Evolutionary conservation across 2,888 invertebrate genomes (phyloP).

Genomic region (Dromius quadrimaculatus): DNA sequence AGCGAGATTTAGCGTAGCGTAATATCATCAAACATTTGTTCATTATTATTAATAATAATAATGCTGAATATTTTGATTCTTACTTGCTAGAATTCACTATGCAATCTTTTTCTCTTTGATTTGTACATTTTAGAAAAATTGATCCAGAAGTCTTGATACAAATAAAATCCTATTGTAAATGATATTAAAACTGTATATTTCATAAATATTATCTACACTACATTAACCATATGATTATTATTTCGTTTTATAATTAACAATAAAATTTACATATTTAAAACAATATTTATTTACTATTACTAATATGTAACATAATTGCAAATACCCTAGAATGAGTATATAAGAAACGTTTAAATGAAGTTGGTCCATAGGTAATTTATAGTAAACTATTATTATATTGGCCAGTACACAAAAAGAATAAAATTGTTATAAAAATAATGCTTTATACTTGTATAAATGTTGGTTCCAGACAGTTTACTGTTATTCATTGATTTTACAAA

Average conservation of each 20-base stretch:
- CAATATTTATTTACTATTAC: slow-evolving; percentile 38
- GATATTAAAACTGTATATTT: slow-evolving; percentile 49
- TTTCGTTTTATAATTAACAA: slow-evolving; percentile 46
- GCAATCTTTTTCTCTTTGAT: too few species aligned
- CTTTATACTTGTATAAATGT: slow-evolving; percentile 27
- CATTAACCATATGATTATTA: slow-evolving; percentile 48
- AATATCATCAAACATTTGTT: too few species aligned
- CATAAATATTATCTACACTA: slow-evolving; percentile 49
- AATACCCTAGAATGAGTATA: slow-evolving; percentile 29
- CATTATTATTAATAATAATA: too few species aligned
- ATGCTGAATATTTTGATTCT: too few species aligned
- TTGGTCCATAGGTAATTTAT: slow-evolving; percentile 45
- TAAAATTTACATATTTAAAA: slow-evolving; percentile 50
- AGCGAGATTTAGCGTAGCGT: too few species aligned
- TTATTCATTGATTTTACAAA: slow-evolving; percentile 26
- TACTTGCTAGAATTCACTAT: too few species aligned
- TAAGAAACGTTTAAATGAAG: slow-evolving; percentile 37
- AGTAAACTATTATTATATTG: slow-evolving; percentile 25
- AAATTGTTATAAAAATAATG: slow-evolving; percentile 38
- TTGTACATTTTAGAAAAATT: too few species aligned
- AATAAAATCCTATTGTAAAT: slow-evolving; percentile 23
- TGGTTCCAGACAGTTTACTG: slow-evolving; percentile 9
- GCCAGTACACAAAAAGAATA: slow-evolving; percentile 35
- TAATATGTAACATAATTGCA: slow-evolving; percentile 35
- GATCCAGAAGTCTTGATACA: too few species aligned